Conservation (phyloP, 2,888 invertebrate genomes). For the Orthosia gracilis region DNA sequence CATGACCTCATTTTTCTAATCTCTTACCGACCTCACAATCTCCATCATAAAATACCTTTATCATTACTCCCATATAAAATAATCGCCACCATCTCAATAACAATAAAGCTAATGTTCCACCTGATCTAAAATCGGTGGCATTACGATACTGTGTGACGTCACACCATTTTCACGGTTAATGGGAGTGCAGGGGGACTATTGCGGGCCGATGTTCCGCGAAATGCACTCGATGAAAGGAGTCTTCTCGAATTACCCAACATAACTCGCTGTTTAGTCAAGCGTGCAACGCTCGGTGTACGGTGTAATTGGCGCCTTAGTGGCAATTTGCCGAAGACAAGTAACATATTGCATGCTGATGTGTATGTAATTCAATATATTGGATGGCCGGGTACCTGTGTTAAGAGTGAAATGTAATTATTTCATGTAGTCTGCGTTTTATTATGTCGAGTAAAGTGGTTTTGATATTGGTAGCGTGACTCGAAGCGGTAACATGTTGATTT, state of each 20-base stretch:
- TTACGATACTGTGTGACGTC: slow-evolving; percentile 70
- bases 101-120: slow-evolving; percentile 38
- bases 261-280: slow-evolving; percentile 76
- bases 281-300: slow-evolving; percentile 69
- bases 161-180: slow-evolving; percentile 74
- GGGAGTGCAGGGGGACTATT: slow-evolving; percentile 73
- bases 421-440: slow-evolving; percentile 11
- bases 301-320: slow-evolving; percentile 81
- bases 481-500: slow-evolving; percentile 1
- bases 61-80: slow-evolving; percentile 36
- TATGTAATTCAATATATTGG: slow-evolving; percentile 62
- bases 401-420: slow-evolving; percentile 45
- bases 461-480: slow-evolving; percentile 23
- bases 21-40: slow-evolving; percentile 22
- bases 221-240: slow-evolving; percentile 78
- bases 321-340: slow-evolving; percentile 74
- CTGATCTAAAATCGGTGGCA: slow-evolving; percentile 38
- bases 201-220: slow-evolving; percentile 74
- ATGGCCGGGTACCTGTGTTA: slow-evolving; percentile 51
- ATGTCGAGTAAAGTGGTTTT: slow-evolving; percentile 29
- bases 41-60: slow-evolving; percentile 33
- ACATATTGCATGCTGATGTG: slow-evolving; percentile 66
- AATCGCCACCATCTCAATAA: slow-evolving; percentile 21
- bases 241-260: slow-evolving; percentile 76
- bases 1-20: slow-evolving; percentile 29